Percentiles rank a stretch among this genome's conserved stretches.
Evolutionary conservation across 2,888 invertebrate genomes (phyloP).

Genomic region (Cephus sareptanus): DNA sequence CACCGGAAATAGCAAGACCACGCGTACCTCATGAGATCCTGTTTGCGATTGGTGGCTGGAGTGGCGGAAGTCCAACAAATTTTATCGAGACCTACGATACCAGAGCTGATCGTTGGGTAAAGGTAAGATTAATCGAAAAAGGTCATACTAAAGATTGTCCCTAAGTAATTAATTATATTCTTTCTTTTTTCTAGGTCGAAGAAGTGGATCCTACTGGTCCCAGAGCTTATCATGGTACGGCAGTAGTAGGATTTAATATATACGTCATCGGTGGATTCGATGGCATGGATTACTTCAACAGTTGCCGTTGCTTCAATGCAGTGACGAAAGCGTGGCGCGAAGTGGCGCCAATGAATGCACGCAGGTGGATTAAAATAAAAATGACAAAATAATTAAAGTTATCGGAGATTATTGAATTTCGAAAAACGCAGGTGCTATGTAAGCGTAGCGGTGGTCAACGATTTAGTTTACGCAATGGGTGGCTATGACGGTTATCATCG

Average conservation of each 20-base stretch:
- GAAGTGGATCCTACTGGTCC: constrained; percentile 87
- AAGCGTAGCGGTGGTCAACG: constrained; percentile 82
- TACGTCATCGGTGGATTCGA: constrained; percentile 94
- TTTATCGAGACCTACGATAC: constrained; percentile 92
- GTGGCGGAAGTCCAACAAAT: constrained; percentile 68
- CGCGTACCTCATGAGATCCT: constrained; percentile 90
- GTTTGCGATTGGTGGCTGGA: constrained; percentile 87
- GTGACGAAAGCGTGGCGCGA: constrained; percentile 87
- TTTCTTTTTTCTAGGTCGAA: constrained; percentile 68
- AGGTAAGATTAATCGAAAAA: constrained; percentile 62
- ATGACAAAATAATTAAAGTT: neutral
- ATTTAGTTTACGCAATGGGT: constrained; percentile 87
- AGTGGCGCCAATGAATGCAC: constrained; percentile 86
- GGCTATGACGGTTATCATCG: constrained; percentile 89
- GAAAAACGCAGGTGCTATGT: constrained; percentile 78
- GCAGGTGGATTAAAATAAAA: constrained; percentile 65
- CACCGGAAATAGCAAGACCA: constrained; percentile 85
- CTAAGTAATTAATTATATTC: constrained; percentile 11
- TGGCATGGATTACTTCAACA: constrained; percentile 89
- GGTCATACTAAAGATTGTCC: neutral
- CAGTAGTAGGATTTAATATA: constrained; percentile 85
- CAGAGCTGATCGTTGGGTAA: constrained; percentile 89
- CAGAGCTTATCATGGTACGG: constrained; percentile 93
- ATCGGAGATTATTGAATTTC: neutral
- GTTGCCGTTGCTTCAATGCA: constrained; percentile 88